Evolutionary conservation across 2,888 invertebrate species (phyloP), one percentile per base, ranked within the genome.

Genomic region (Rambutsinella grinnellia): DNA sequence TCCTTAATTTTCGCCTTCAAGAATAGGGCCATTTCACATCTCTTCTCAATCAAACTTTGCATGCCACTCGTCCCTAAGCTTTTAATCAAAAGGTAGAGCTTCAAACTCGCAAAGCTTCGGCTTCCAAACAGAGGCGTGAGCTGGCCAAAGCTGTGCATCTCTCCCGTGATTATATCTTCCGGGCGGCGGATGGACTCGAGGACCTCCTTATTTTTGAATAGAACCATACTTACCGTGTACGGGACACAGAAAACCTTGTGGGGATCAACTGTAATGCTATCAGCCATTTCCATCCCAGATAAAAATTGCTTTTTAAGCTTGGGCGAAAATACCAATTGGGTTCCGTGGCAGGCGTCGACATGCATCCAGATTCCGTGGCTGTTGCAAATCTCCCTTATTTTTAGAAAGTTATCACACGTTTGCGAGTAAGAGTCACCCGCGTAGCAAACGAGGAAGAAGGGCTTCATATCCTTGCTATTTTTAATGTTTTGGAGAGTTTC

Each of bases 101-200:
- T 54, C 23, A 54, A 54, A 5, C 21, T 21, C 3, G 5, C 17
- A 19, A 54, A 54, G 19, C 21, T 2, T 54, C 21, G 19, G 15
- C 21, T 21, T 5, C 54, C 54, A 6, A 6, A 54, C 15, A 54
- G 23, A 3, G 54, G 54, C 3, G 54, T 54, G 21, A 54, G 21
- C 21, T 54, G 54, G 5, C 54, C 54, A 19, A 54, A 54, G 23
- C 54, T 54, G 23, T 54, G 54, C 15, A 21, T 23, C 15, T 54
- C 54, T 19, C 54, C 54, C 3, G 54, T 54, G 5, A 54, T 54
- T 13, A 54, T 54, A 54, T 54, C 54, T 19, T 54, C 54, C 8
- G 54, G 54, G 3, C 54, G 19, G 3, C 23, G 8, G 23, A 54
- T 54, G 2, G 23, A 19, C 21, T 23, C 19, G 13, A 54, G 21